A percentile compares a stretch with the other conserved stretches of the same genome.
These are phyloP conservation scores for Chesias legatella DNA, from an alignment of 2,888 invertebrate genomes.

Conservation along the genomic window DNA sequence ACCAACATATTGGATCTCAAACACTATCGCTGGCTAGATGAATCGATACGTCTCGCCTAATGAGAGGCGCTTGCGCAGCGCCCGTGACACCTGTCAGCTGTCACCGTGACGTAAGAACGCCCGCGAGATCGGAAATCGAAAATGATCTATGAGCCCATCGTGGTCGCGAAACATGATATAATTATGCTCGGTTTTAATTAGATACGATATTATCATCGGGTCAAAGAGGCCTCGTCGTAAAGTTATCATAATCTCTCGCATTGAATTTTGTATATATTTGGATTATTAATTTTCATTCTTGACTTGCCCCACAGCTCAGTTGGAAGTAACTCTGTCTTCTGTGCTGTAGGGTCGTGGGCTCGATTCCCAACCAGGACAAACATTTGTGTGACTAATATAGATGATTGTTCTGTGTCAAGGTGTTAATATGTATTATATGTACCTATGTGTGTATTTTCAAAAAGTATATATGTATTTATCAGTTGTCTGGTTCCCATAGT, in stretches of 20 bases:
- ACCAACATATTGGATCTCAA: conserved; percentile 64
- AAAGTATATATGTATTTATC: too few species aligned
- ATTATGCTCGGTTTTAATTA: conserved; percentile 56
- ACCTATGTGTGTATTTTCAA: too few species aligned
- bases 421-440: too few species aligned
- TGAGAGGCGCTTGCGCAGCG: conserved; percentile 58
- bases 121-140: conserved; percentile 49
- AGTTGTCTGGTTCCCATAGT: too few species aligned
- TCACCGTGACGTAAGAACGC: conserved; percentile 65
- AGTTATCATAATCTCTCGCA: conserved; percentile 1
- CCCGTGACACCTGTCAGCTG: conserved; percentile 75
- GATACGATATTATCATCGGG: conserved; percentile 31
- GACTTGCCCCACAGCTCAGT: too few species aligned
- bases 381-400: too few species aligned
- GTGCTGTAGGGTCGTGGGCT: too few species aligned
- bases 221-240: conserved; percentile 1
- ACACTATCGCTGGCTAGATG: conserved; percentile 66
- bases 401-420: too few species aligned
- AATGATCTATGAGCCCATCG: conserved; percentile 54
- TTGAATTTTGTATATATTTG: background rate
- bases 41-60: conserved; percentile 60
- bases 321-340: too few species aligned
- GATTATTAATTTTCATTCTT: too few species aligned
- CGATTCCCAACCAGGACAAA: too few species aligned
- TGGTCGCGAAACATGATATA: conserved; percentile 72